Conservation (phyloP, 2,113 vertebrate genomes). For the Leucoraja erinaceus region DNA sequence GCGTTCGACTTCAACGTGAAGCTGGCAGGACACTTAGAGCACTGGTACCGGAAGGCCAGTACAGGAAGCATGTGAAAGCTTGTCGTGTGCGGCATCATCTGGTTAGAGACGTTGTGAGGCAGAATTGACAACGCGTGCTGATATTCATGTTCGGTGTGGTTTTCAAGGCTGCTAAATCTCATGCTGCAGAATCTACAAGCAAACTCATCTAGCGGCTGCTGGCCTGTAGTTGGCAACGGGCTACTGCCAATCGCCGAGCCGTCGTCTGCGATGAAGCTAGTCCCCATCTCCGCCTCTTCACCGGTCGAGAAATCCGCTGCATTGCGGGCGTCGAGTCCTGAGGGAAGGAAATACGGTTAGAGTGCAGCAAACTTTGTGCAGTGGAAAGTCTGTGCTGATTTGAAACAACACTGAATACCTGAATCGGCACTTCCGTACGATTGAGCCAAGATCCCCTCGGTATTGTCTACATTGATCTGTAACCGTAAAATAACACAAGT, state of each 20-base stretch:
- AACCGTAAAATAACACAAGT: not conserved
- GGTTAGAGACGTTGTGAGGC: constrained; percentile 51
- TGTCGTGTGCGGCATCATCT: constrained; percentile 40
- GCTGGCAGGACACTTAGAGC: constrained; percentile 65
- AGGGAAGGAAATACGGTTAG: constrained; percentile 16
- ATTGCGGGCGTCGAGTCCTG: not conserved
- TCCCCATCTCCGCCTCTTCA: constrained; percentile 1
- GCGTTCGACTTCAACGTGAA: constrained; percentile 73
- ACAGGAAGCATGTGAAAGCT: not conserved
- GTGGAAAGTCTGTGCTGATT: not conserved
- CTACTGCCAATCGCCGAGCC: no score
- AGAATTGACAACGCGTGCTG: constrained; percentile 56
- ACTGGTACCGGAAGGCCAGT: constrained; percentile 57
- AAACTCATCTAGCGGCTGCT: constrained; percentile 52
- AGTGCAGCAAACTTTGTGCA: not conserved
- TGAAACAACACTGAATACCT: constrained; percentile 1
- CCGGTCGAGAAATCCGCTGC: not conserved
- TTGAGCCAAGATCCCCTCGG: not conserved
- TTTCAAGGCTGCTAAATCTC: constrained; percentile 59
- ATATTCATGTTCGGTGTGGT: constrained; percentile 64
- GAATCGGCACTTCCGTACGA: not conserved
- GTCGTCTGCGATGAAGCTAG: not conserved
- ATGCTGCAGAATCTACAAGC: constrained; percentile 68
- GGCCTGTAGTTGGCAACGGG: constrained; percentile 22
- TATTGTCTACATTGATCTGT: constrained; percentile 6